Percentiles rank a stretch among this genome's conserved stretches.
These are phyloP conservation scores for Platyrinchus mystaceus DNA, from an alignment of 2,797 vertebrate genomes.

Conservation along the genomic window DNA sequence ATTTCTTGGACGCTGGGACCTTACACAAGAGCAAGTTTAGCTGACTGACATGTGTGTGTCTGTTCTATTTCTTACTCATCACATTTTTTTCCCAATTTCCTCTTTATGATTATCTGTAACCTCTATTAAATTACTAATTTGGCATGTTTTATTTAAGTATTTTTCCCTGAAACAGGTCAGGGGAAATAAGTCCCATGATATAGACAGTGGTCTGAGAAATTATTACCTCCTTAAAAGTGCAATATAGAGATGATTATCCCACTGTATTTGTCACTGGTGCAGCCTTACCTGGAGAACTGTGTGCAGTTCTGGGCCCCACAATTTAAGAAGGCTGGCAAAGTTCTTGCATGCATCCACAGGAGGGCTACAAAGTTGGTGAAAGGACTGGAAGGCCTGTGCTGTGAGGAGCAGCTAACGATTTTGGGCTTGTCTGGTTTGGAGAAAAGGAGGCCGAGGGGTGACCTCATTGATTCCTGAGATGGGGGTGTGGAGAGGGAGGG, in stretches of 20 bases:
- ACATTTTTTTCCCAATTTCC: background rate
- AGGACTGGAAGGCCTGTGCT: background rate
- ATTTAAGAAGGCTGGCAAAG: background rate
- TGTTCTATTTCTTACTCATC: background rate
- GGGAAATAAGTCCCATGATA: background rate
- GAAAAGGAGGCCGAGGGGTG: background rate
- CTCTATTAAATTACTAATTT: background rate
- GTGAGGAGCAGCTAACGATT: background rate
- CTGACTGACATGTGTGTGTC: background rate
- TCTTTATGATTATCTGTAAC: background rate
- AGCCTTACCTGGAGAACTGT: background rate
- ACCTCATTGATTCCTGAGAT: background rate
- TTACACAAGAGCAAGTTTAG: background rate
- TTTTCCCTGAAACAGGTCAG: background rate
- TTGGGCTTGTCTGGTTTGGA: accelerated
- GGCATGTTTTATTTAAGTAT: background rate
- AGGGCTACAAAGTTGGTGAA: background rate
- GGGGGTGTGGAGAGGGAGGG: background rate
- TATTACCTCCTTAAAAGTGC: background rate
- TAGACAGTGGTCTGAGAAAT: background rate
- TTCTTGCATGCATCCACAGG: background rate
- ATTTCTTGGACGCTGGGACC: background rate
- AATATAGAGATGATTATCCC: background rate
- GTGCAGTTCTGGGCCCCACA: background rate
- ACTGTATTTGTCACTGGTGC: background rate